A percentile compares a stretch with the other conserved stretches of the same genome.
phyloP scores from a whole-genome alignment of 2,888 invertebrate genomes.

The Mylabris sibirica region DNA sequence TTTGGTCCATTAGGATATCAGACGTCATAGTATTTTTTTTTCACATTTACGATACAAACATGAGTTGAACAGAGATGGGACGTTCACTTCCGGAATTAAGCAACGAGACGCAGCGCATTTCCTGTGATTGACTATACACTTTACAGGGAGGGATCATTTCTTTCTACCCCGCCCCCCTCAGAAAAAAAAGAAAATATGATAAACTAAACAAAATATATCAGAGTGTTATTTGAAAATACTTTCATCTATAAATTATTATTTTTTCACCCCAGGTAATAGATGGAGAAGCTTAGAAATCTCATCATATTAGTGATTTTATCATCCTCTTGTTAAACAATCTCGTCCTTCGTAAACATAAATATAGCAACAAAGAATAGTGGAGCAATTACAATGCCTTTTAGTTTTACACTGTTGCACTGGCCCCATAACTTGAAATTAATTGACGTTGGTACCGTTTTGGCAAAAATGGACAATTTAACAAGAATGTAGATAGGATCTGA shows the following conservation, averaged over 20 bases:
- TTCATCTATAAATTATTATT: neutral
- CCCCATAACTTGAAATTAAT: slow-evolving; percentile 56
- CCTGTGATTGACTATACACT: slow-evolving; percentile 52
- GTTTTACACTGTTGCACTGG: slow-evolving; percentile 31
- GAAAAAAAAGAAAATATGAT: slow-evolving; percentile 22
- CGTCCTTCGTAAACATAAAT: slow-evolving; percentile 1
- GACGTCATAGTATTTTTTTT: slow-evolving; percentile 37
- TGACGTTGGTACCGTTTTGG: slow-evolving; percentile 51
- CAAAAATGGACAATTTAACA: slow-evolving; percentile 56
- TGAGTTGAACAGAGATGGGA: slow-evolving; percentile 43
- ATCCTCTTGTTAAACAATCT: neutral
- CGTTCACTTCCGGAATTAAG: slow-evolving; percentile 53
- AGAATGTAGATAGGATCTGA: slow-evolving; percentile 50
- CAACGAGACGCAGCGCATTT: slow-evolving; percentile 52
- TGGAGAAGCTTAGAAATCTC: neutral
- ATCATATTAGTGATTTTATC: neutral
- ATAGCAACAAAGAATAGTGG: slow-evolving; percentile 19
- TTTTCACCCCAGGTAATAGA: neutral
- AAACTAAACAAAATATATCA: slow-evolving; percentile 23
- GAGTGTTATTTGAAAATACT: too few species aligned
- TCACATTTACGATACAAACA: slow-evolving; percentile 22
- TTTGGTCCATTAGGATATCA: slow-evolving; percentile 36
- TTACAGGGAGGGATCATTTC: slow-evolving; percentile 38
- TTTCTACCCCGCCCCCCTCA: slow-evolving; percentile 17
- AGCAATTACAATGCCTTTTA: slow-evolving; percentile 44